A percentile compares a stretch with the other conserved stretches of the same genome.
Evolutionary conservation across 1,140 invertebrate species (phyloP).

Genomic region (Calliopsis andreniformis): DNA sequence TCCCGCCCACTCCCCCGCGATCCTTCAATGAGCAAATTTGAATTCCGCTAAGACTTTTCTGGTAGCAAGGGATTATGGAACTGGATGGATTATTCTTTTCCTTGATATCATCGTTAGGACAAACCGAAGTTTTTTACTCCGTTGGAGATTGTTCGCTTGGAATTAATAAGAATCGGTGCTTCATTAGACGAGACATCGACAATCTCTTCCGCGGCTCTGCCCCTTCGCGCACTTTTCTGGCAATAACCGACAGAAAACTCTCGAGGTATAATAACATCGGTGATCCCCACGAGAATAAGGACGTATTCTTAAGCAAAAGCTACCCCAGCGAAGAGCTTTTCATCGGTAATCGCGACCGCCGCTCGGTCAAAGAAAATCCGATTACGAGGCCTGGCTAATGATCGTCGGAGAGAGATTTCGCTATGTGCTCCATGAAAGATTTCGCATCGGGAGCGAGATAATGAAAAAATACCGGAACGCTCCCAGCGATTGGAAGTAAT

Average conservation of each 20-base stretch:
- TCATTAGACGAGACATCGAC: constrained; percentile 17
- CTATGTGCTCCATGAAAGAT: constrained; percentile 6
- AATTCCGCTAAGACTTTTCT: not conserved
- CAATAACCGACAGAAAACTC: constrained; percentile 33
- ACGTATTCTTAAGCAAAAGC: constrained; percentile 44
- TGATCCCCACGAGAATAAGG: constrained; percentile 54
- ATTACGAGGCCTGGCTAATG: constrained; percentile 58
- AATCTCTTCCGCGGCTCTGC: not conserved
- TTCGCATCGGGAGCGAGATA: not conserved
- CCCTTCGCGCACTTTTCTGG: not conserved
- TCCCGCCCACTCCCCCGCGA: not conserved
- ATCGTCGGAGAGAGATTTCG: constrained; percentile 40
- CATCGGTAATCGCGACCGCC: constrained; percentile 53
- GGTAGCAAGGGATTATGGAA: not conserved
- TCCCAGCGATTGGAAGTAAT: not conserved
- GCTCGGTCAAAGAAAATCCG: constrained; percentile 54
- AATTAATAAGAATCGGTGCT: constrained; percentile 18
- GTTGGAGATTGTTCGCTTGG: not conserved
- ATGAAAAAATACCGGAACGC: constrained; percentile 29
- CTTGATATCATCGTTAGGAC: no score
- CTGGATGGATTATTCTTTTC: no score
- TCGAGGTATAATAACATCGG: constrained; percentile 40
- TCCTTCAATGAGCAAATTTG: not conserved
- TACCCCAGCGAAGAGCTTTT: constrained; percentile 53
- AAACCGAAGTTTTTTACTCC: no score